Base-by-base conservation (phyloP, 30 jellyfish, hydroid and myxozoan genomes). In the Calvadosia cruxmelitensis region DNA sequence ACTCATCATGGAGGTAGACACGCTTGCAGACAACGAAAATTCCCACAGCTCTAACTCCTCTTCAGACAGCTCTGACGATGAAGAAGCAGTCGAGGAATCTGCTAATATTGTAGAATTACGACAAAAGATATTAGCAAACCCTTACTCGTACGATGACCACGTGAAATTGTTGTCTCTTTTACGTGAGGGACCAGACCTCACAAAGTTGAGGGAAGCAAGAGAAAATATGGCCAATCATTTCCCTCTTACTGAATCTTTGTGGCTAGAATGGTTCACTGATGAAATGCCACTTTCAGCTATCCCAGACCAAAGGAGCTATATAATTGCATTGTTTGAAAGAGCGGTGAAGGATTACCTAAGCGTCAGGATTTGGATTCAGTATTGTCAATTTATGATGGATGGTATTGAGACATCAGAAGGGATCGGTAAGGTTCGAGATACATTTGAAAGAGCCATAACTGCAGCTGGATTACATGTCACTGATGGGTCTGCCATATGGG, bases 401-500 rank as follows among this genome's bases (percentile, higher is more conserved):
- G 75, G 84, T 31, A 90, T 90, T 34, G 87, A 82, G 20, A 49
- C 92, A 23, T 81, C 95, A 33, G 66, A 78, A 34, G 98, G 84
- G 10, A 71, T 90, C 29, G 94, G 78, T 13, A 70, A 34, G 1
- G 95, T 93, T 16, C 74, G 98, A 70, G 52, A 52, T 2, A 74
- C 82, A 1, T 90, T 69, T 74, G 98, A 90, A 52, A 63, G 85
- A 48, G 95, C 98, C 31, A 86, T 83, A 0, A 75, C 92, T 29
- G 82, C 95, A 0, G 95, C 76, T 68, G 98, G 98, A 0, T 53
- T 90, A 52, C 95, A 90, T 67, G 76, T 90, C 12, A 79, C 92
- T 3, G 95, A 90, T 94, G 98, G 98, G 0, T 71, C 96, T 7
- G 70, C 95, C 0, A 70, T 90, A 26, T 90, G 98, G 98, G 95